These are phyloP conservation scores for Temnothorax nylanderi DNA, from an alignment of 1,140 invertebrate genomes.

Conservation along the genomic window DNA sequence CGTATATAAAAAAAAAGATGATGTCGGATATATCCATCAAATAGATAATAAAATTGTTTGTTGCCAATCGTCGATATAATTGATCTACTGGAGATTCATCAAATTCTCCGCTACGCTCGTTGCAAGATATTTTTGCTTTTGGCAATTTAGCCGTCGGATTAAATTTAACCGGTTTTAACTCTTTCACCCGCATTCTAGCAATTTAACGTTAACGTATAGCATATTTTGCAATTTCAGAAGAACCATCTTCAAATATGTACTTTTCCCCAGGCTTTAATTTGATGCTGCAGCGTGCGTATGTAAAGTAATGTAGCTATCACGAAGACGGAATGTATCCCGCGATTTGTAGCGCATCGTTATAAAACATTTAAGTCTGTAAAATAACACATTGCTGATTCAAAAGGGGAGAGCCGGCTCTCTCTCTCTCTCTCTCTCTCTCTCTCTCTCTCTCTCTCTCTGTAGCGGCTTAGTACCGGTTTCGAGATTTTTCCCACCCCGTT, in stretches of 20 bases:
- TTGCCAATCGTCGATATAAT: constrained; percentile 35
- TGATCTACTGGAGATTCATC: constrained; percentile 30
- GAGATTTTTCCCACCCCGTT: constrained; percentile 64
- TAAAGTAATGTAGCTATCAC: neutral
- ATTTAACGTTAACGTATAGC: constrained; percentile 41
- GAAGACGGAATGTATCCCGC: constrained; percentile 4
- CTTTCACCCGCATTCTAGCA: constrained; percentile 1
- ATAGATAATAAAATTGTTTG: constrained; percentile 5
- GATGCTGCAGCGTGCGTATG: neutral
- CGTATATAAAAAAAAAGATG: constrained; percentile 4
- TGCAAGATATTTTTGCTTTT: constrained; percentile 25
- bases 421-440: neutral
- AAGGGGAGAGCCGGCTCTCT: neutral
- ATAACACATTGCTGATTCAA: constrained; percentile 56
- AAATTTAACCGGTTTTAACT: constrained; percentile 53
- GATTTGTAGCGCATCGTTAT: neutral
- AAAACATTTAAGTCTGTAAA: constrained; percentile 48
- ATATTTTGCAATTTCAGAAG: constrained; percentile 55
- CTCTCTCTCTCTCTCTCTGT: neutral
- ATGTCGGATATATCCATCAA: neutral
- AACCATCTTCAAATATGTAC: constrained; percentile 49
- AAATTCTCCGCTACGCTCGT: neutral
- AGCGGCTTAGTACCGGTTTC: too few relatives aligned
- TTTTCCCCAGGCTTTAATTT: constrained; percentile 42
- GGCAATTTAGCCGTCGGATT: constrained; percentile 19